These are phyloP conservation scores for Erythrocebus patas DNA, from an alignment of 2,113 vertebrate genomes.

Conservation along the genomic window DNA sequence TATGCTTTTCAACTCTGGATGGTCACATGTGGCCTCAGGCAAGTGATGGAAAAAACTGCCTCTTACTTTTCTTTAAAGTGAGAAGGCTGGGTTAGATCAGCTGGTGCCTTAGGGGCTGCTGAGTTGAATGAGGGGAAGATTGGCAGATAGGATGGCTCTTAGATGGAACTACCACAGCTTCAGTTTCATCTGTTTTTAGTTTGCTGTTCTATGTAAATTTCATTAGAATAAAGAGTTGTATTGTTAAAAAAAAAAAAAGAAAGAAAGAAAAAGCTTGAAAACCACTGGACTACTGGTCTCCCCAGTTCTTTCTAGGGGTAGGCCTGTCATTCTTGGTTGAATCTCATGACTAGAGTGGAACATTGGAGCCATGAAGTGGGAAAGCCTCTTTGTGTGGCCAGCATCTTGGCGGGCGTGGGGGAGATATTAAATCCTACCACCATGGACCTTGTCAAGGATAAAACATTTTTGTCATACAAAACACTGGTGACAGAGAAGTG, in stretches of 20 bases:
- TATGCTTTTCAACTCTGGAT: not conserved
- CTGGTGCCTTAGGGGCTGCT: not conserved
- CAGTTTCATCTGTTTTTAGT: not conserved
- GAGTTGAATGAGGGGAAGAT: not conserved
- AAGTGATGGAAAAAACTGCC: not conserved
- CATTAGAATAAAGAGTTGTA: not conserved
- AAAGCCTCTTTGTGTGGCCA: not conserved
- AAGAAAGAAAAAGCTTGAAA: not conserved
- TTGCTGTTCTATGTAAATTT: not conserved
- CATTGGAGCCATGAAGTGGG: not conserved
- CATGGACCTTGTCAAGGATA: not conserved
- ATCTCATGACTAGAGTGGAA: not conserved
- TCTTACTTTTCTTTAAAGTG: not conserved
- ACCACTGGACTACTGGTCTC: not conserved
- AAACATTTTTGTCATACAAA: not conserved
- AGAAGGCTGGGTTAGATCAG: not conserved
- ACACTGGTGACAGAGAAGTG: not conserved
- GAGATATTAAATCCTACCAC: not conserved
- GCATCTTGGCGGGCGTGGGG: not conserved
- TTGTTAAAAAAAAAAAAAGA: not conserved
- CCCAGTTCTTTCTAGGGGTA: not conserved
- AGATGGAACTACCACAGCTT: not conserved
- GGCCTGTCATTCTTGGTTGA: not conserved
- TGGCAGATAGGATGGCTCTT: not conserved
- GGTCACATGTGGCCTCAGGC: rapidly evolving